Evolutionary conservation across 2,113 vertebrate genomes (phyloP).

Genomic region (Erythrolamprus reginae): DNA sequence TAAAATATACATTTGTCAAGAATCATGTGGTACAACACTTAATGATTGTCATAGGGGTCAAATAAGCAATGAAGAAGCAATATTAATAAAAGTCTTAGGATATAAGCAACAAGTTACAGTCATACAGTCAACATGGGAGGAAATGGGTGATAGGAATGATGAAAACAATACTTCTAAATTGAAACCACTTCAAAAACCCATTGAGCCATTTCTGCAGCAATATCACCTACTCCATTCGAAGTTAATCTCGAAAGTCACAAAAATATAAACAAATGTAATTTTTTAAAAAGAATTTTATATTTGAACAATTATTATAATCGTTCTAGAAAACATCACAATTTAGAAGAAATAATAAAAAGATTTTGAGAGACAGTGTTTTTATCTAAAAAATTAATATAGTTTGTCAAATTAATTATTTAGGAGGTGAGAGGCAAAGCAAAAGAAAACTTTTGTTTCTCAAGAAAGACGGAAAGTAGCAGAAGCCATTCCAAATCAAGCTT

Average conservation of each 20-base stretch:
- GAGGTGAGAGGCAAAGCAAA: not conserved
- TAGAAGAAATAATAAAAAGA: fast-evolving
- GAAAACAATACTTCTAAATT: conserved; percentile 20
- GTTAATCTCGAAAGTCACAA: conserved; percentile 24
- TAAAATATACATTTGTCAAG: no score
- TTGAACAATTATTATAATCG: not conserved
- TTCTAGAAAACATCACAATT: not conserved
- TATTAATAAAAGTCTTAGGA: no score
- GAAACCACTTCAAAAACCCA: not conserved
- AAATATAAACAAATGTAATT: not conserved
- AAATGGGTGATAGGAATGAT: no score
- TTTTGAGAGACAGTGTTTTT: not conserved
- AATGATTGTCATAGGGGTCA: no score
- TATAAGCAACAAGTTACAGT: no score
- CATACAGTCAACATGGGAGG: no score
- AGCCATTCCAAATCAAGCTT: not conserved
- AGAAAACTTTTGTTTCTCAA: not conserved
- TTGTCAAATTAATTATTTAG: not conserved
- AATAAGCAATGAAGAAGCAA: no score
- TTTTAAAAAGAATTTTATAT: not conserved
- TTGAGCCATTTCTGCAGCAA: conserved; percentile 9
- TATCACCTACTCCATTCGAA: conserved; percentile 29
- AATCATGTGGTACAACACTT: no score
- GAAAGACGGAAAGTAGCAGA: not conserved
- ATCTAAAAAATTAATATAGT: not conserved